A percentile compares a stretch with the other conserved stretches of the same genome.
Evolutionary conservation across 2,797 vertebrate species (phyloP).

Genomic region (Balearica regulorum): DNA sequence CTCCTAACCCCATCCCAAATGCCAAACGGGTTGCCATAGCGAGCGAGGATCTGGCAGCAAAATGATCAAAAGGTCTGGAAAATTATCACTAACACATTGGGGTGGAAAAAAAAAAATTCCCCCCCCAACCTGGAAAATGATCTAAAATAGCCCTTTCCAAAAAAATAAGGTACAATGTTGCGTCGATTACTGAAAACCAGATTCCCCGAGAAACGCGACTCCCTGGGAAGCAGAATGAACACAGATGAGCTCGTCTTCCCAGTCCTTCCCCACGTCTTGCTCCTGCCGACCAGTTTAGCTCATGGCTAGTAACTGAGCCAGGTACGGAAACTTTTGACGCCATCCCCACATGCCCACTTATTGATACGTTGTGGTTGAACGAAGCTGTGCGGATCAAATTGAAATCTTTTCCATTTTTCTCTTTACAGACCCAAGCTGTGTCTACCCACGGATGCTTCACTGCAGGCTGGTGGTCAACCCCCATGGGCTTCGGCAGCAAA

Average conservation of each 20-base stretch:
- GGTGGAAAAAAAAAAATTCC: not conserved
- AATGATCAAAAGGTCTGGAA: conserved; percentile 9
- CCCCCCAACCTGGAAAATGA: not conserved
- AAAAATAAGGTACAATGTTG: not conserved
- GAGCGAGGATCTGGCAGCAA: not conserved
- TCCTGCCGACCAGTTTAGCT: not conserved
- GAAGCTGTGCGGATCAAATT: not conserved
- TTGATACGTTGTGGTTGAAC: rapidly evolving
- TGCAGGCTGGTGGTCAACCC: not conserved
- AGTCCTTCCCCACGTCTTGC: not conserved
- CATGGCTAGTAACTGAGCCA: not conserved
- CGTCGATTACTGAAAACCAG: not conserved
- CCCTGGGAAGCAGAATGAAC: not conserved
- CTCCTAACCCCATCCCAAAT: conserved; percentile 32
- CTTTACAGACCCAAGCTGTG: not conserved
- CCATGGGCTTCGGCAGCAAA: not conserved
- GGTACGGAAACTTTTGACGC: not conserved
- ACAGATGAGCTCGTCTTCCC: not conserved
- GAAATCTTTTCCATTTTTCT: not conserved
- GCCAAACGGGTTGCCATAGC: not conserved
- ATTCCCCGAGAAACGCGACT: not conserved
- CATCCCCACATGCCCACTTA: not conserved
- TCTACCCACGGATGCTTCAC: not conserved
- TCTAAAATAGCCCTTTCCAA: not conserved
- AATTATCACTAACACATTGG: conserved; percentile 1